phyloP scores from a whole-genome alignment of 2,113 vertebrate species.

The Nerophis lumbriciformis region DNA sequence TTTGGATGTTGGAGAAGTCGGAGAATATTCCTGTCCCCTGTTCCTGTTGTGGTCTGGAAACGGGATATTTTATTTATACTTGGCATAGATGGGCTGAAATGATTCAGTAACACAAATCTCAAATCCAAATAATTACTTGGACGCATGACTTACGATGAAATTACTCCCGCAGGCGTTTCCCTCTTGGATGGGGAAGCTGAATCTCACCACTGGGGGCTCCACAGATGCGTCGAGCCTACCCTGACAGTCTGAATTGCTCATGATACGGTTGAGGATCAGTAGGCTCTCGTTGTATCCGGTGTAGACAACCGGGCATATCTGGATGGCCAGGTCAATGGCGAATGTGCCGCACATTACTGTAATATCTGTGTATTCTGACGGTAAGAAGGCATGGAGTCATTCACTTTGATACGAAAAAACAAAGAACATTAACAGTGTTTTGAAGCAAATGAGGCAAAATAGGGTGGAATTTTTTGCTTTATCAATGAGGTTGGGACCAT shows the following conservation, averaged over 20 bases:
- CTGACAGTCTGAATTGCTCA: constrained; percentile 29
- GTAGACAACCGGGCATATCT: constrained; percentile 64
- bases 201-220: constrained; percentile 57
- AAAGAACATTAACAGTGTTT: neutral
- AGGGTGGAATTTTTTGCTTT: too few relatives aligned
- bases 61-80: constrained; percentile 13
- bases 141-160: constrained; percentile 50
- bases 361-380: constrained; percentile 63
- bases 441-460: neutral
- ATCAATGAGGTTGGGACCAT: too few relatives aligned
- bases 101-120: too few relatives aligned
- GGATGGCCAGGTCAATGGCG: constrained; percentile 59
- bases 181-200: constrained; percentile 62
- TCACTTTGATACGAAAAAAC: neutral
- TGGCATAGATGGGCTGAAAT: too few relatives aligned
- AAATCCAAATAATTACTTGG: neutral
- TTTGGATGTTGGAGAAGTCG: constrained; percentile 68
- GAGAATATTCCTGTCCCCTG: constrained; percentile 59
- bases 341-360: constrained; percentile 61
- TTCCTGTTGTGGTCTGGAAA: constrained; percentile 54
- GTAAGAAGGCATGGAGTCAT: neutral
- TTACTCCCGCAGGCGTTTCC: constrained; percentile 61
- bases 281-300: constrained; percentile 65
- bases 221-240: constrained; percentile 52
- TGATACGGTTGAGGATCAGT: constrained; percentile 56